These are phyloP conservation scores for Callosobruchus maculatus DNA, from an alignment of 2,888 invertebrate species.

Conservation along the genomic window DNA sequence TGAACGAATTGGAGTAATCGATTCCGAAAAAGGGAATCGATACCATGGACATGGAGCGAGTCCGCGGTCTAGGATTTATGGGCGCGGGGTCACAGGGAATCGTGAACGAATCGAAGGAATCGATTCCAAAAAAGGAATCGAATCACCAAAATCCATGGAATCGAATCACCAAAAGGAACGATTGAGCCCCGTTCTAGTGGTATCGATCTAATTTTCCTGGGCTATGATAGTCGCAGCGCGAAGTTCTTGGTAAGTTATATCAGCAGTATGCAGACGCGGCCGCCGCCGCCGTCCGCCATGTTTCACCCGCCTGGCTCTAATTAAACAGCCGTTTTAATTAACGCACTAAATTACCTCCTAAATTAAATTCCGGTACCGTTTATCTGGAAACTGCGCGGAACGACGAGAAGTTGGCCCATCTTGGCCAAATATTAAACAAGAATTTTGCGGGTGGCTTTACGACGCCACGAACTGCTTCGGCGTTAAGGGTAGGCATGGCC, in stretches of 20 bases:
- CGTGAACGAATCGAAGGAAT: too few relatives aligned
- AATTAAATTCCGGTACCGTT: constrained; percentile 51
- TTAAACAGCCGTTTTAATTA: constrained; percentile 55
- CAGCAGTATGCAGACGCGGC: constrained; percentile 43
- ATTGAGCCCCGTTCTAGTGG: too few relatives aligned
- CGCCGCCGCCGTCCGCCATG: constrained; percentile 33
- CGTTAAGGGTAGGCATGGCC: too few relatives aligned
- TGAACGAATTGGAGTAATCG: too few relatives aligned
- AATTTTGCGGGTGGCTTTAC: constrained; percentile 4
- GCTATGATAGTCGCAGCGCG: constrained; percentile 22
- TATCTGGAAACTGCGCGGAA: constrained; percentile 32
- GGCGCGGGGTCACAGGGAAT: too few relatives aligned
- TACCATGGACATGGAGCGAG: too few relatives aligned
- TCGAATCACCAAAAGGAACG: too few relatives aligned
- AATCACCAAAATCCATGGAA: too few relatives aligned
- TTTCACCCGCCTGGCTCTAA: constrained; percentile 48
- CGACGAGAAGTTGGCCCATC: constrained; percentile 30
- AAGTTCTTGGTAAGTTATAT: constrained; percentile 46
- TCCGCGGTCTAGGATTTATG: too few relatives aligned
- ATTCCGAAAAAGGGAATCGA: too few relatives aligned
- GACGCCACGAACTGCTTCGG: too few relatives aligned
- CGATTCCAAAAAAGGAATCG: too few relatives aligned
- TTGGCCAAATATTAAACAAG: constrained; percentile 28
- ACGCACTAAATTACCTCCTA: constrained; percentile 51
- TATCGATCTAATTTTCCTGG: neutral